Evolutionary conservation across 2,888 invertebrate genomes (phyloP).

Genomic region (Hemaris fuciformis): DNA sequence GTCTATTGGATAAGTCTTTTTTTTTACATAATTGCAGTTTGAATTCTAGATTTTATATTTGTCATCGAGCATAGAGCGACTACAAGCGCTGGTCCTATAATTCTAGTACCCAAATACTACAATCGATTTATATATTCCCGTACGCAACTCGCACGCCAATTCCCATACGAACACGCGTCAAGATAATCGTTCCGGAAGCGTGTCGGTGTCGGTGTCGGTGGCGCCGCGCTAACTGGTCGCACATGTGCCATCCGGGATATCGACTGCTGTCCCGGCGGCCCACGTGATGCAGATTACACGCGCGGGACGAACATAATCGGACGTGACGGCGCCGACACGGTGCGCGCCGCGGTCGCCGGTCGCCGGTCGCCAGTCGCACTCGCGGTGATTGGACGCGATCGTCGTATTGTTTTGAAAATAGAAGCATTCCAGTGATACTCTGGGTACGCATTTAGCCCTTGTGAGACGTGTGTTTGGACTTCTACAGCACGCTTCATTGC

Average conservation of each 20-base stretch:
- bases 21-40: too few relatives aligned
- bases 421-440: not conserved
- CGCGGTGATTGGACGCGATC: constrained; percentile 19
- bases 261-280: constrained; percentile 5
- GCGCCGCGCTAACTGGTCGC: constrained; percentile 23
- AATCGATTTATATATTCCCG: too few relatives aligned
- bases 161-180: not conserved
- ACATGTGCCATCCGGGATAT: constrained; percentile 26
- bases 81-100: too few relatives aligned
- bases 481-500: too few relatives aligned
- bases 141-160: too few relatives aligned
- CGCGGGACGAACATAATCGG: constrained; percentile 45
- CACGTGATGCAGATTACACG: constrained; percentile 53
- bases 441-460: not conserved
- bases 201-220: not conserved
- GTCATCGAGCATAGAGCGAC: too few relatives aligned
- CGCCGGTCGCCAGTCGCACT: not conserved
- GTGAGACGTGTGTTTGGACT: not conserved
- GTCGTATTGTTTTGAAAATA: constrained; percentile 20
- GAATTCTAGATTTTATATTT: too few relatives aligned
- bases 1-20: too few relatives aligned
- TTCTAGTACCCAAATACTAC: too few relatives aligned
- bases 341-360: not conserved
- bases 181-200: not conserved
- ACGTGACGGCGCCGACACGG: constrained; percentile 33